Percentiles rank a stretch among this genome's conserved stretches.
phyloP scores from a whole-genome alignment of 2,797 vertebrate species.

The Semotilus atromaculatus region DNA sequence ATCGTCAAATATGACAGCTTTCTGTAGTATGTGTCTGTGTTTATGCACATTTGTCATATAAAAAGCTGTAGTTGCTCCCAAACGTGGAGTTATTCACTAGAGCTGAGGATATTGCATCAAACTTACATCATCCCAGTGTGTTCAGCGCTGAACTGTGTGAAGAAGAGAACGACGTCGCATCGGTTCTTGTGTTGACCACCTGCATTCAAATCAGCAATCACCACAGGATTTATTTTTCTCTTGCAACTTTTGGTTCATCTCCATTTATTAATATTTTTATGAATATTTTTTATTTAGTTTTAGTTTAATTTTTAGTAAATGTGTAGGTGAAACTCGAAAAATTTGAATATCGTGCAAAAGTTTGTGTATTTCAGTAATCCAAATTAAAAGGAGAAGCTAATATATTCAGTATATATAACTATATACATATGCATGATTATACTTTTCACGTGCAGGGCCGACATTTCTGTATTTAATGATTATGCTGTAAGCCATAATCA shows the following conservation, averaged over 20 bases:
- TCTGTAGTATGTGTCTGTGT: background rate
- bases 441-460: too few relatives aligned
- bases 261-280: background rate
- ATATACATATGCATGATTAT: too few relatives aligned
- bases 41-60: background rate
- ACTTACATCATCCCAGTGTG: slow-evolving; percentile 64
- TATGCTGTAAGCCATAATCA: too few relatives aligned
- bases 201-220: background rate
- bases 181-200: background rate
- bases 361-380: too few relatives aligned
- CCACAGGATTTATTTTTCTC: background rate
- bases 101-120: slow-evolving; percentile 57
- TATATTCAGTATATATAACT: too few relatives aligned
- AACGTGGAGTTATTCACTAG: background rate
- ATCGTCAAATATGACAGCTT: too few relatives aligned
- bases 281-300: background rate
- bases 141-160: slow-evolving; percentile 26
- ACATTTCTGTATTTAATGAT: too few relatives aligned
- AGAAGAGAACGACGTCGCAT: background rate
- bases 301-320: rapidly evolving
- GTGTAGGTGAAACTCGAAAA: too few relatives aligned
- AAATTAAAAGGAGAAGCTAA: too few relatives aligned
- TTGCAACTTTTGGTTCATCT: too few relatives aligned
- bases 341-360: too few relatives aligned
- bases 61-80: background rate